Conservation (phyloP, 2,797 vertebrate genomes). For the Bradypodion pumilum region DNA sequence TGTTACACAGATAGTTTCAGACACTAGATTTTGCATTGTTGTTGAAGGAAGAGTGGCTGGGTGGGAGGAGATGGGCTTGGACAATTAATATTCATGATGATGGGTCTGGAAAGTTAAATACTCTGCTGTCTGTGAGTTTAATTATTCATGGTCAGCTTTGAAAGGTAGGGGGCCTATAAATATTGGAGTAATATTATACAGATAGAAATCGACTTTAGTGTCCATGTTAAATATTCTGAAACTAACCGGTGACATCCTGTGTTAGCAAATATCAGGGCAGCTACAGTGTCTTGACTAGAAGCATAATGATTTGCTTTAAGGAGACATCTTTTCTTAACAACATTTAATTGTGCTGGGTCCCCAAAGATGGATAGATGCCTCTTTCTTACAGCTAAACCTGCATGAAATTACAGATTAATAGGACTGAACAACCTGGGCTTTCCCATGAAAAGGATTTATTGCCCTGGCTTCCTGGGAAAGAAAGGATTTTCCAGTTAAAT, state of each 20-base stretch:
- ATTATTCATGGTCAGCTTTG: slow-evolving; percentile 35
- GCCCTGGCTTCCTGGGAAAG: background rate
- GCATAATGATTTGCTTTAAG: background rate
- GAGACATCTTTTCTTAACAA: background rate
- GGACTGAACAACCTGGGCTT: background rate
- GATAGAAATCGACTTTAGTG: slow-evolving; percentile 5
- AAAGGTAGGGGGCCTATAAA: slow-evolving; percentile 17
- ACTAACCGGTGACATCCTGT: slow-evolving; percentile 8
- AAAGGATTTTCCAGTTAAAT: background rate
- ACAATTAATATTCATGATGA: slow-evolving; percentile 67
- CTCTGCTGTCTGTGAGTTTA: slow-evolving; percentile 40
- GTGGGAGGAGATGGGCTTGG: slow-evolving; percentile 34
- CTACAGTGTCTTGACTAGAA: slow-evolving; percentile 21
- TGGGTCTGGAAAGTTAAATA: slow-evolving; percentile 46
- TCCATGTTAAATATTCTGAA: slow-evolving; percentile 6
- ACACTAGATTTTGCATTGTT: slow-evolving; percentile 73
- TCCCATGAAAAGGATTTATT: background rate
- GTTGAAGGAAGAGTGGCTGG: slow-evolving; percentile 21
- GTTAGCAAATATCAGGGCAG: slow-evolving; percentile 21
- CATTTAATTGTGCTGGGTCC: background rate
- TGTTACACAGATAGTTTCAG: slow-evolving; percentile 79
- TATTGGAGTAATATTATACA: slow-evolving; percentile 1
- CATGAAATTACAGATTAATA: background rate
- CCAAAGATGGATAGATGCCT: background rate
- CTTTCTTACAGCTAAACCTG: background rate